A percentile compares a stretch with the other conserved stretches of the same genome.
These are phyloP conservation scores for Orius laevigatus DNA, from an alignment of 1,140 invertebrate species.

Conservation along the genomic window DNA sequence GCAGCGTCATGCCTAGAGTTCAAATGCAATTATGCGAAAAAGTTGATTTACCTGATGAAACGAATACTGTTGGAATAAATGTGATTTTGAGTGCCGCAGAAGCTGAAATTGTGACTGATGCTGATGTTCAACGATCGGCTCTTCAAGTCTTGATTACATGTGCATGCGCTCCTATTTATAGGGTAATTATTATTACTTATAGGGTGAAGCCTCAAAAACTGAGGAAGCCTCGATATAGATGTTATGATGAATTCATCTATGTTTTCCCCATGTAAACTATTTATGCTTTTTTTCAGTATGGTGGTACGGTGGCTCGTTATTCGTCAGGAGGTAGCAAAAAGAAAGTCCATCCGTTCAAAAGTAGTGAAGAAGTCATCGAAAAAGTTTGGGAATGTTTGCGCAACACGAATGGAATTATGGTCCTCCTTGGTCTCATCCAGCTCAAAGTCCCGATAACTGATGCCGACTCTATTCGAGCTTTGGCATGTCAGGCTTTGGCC, in stretches of 20 bases:
- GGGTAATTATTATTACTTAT: slow-evolving; percentile 34
- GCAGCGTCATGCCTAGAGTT: slow-evolving; percentile 74
- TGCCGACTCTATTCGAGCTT: slow-evolving; percentile 80
- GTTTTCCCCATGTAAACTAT: too few species aligned
- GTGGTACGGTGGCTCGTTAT: slow-evolving; percentile 45
- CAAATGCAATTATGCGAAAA: slow-evolving; percentile 65
- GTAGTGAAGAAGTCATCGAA: slow-evolving; percentile 70
- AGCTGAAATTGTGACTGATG: slow-evolving; percentile 72
- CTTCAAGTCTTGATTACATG: slow-evolving; percentile 79
- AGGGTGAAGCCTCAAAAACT: too few species aligned
- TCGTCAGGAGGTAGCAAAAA: slow-evolving; percentile 43
- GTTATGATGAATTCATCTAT: too few species aligned
- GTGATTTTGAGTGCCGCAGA: slow-evolving; percentile 61
- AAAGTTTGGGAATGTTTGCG: slow-evolving; percentile 86
- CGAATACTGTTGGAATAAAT: slow-evolving; percentile 47
- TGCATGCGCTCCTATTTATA: slow-evolving; percentile 75
- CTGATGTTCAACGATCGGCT: slow-evolving; percentile 82
- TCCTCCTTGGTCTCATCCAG: slow-evolving; percentile 63
- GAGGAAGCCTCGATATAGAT: too few species aligned
- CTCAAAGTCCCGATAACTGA: slow-evolving; percentile 90
- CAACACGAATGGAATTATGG: slow-evolving; percentile 92
- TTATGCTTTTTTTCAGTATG: slow-evolving; percentile 29
- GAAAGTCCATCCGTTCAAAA: slow-evolving; percentile 51
- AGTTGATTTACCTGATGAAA: slow-evolving; percentile 57
- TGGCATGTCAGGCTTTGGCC: slow-evolving; percentile 81